A percentile compares a stretch with the other conserved stretches of the same genome.
Conservation (phyloP, 2,113 vertebrate genomes). For the Lutjanus erythropterus region DNA sequence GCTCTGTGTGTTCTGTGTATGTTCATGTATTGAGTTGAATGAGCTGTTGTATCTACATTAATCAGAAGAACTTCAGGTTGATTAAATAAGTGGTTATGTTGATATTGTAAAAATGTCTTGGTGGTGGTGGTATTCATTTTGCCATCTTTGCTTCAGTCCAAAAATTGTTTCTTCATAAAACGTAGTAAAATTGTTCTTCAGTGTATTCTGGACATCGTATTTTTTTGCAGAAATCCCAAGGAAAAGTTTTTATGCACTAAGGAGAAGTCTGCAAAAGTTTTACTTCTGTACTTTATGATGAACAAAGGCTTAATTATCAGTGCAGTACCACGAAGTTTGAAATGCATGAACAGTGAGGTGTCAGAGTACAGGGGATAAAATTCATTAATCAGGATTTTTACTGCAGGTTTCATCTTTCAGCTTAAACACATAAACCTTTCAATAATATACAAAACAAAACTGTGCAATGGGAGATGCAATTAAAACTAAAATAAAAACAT, state of each 20-base stretch:
- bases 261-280: background rate
- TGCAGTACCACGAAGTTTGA: constrained; percentile 2
- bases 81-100: too few relatives aligned
- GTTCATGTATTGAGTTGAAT: too few relatives aligned
- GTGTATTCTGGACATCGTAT: background rate
- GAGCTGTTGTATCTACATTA: too few relatives aligned
- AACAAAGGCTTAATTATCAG: background rate
- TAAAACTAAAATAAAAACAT: background rate
- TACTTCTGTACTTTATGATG: background rate
- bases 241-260: background rate
- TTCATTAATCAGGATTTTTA: background rate
- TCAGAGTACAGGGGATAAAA: background rate
- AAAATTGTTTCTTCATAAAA: background rate
- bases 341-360: background rate
- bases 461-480: background rate
- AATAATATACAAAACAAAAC: background rate
- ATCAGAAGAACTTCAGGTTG: too few relatives aligned
- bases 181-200: background rate
- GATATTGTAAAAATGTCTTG: too few relatives aligned
- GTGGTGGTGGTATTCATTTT: too few relatives aligned
- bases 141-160: too few relatives aligned
- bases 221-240: background rate
- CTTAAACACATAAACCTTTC: background rate
- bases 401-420: background rate
- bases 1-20: too few relatives aligned